Percentiles rank a stretch among this genome's conserved stretches.
Conservation (phyloP, 2,113 vertebrate species). For the Channa argus region DNA sequence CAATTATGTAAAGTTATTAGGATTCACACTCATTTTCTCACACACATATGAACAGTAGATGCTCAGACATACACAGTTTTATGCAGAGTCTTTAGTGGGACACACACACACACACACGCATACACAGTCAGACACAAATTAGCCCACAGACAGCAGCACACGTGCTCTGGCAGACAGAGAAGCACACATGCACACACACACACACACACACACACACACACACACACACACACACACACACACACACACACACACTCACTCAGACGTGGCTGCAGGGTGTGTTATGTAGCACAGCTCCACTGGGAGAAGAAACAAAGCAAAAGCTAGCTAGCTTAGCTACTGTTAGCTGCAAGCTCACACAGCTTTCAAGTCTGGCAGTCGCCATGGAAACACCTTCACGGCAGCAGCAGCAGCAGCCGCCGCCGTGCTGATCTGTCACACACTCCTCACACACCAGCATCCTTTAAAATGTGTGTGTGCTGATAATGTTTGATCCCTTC, state of each 20-base stretch:
- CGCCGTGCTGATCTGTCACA: conserved; percentile 55
- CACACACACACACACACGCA: conserved; percentile 9
- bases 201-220: conserved; percentile 35
- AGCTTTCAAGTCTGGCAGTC: conserved; percentile 67
- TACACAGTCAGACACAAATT: conserved; percentile 32
- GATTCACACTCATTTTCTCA: conserved; percentile 49
- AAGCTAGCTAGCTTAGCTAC: conserved; percentile 59
- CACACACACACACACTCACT: conserved; percentile 35
- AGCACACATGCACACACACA: conserved; percentile 16
- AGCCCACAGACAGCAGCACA: conserved; percentile 55
- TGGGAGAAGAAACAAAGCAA: conserved; percentile 71
- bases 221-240: conserved; percentile 35
- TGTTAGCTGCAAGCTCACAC: conserved; percentile 51
- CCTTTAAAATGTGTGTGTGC: conserved; percentile 10
- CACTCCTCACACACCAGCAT: conserved; percentile 36
- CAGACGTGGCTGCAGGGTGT: conserved; percentile 63
- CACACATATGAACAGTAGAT: conserved; percentile 10
- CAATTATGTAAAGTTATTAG: conserved; percentile 64
- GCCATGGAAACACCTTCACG: conserved; percentile 76
- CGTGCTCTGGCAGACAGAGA: conserved; percentile 43
- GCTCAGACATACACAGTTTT: conserved; percentile 35
- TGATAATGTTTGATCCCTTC: background rate
- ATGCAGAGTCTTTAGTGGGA: background rate
- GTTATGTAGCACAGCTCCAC: conserved; percentile 75
- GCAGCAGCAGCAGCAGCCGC: conserved; percentile 50